Conservation (phyloP, 1,140 invertebrate species). For the Tachypleus tridentatus region DNA sequence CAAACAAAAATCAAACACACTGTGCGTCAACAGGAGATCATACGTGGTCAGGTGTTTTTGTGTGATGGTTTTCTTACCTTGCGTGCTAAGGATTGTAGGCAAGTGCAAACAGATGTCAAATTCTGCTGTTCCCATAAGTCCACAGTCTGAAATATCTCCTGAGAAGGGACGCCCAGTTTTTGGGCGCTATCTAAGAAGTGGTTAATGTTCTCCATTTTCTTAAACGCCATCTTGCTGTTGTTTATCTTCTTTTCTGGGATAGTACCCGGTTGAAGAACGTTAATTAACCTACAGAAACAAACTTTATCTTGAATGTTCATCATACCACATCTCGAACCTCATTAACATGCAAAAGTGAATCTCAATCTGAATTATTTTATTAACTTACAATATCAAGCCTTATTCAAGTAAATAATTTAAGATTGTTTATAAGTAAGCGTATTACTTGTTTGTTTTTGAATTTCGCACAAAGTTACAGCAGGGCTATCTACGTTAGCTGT, state of each 20-base stretch:
- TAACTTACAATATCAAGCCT: too few relatives aligned
- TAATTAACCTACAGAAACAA: constrained; percentile 50
- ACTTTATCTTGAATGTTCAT: background rate
- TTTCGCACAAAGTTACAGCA: too few relatives aligned
- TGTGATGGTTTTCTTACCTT: constrained; percentile 40
- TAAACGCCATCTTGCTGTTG: constrained; percentile 63
- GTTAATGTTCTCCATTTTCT: constrained; percentile 98
- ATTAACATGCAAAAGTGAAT: too few relatives aligned
- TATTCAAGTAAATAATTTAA: too few relatives aligned
- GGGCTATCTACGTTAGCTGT: too few relatives aligned
- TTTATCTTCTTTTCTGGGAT: constrained; percentile 21
- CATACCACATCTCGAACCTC: too few relatives aligned
- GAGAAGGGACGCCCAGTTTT: constrained; percentile 75
- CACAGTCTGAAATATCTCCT: constrained; percentile 77
- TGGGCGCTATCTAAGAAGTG: constrained; percentile 74
- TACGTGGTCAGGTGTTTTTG: background rate
- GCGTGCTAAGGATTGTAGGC: constrained; percentile 80
- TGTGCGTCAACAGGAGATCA: background rate
- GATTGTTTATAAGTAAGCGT: too few relatives aligned
- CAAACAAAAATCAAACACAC: too few relatives aligned
- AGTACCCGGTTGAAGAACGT: constrained; percentile 41
- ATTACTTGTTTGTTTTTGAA: too few relatives aligned
- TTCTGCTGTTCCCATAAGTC: constrained; percentile 93
- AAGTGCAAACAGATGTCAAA: constrained; percentile 86
- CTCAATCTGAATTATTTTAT: too few relatives aligned